phyloP scores from a whole-genome alignment of 2,797 vertebrate genomes.

The Gobio occitaniae region DNA sequence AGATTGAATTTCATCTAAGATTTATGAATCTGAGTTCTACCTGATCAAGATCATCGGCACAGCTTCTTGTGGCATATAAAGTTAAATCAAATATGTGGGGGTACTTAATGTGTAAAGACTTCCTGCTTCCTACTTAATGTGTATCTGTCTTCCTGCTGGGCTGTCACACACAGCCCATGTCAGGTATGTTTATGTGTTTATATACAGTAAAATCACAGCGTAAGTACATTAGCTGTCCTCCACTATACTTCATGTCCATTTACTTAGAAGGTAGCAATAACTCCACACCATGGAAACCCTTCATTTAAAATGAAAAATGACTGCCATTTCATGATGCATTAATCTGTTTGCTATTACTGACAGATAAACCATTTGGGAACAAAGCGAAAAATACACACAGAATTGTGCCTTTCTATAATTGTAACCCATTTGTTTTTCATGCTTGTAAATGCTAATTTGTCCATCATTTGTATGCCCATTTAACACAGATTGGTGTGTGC shows the following conservation, averaged over 20 bases:
- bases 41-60: background rate
- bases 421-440: slow-evolving; percentile 65
- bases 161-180: background rate
- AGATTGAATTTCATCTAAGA: background rate
- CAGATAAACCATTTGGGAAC: background rate
- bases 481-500: slow-evolving; percentile 61
- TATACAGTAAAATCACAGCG: background rate
- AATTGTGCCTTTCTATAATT: slow-evolving; percentile 20
- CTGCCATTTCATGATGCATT: background rate
- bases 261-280: background rate
- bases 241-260: background rate
- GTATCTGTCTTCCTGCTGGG: background rate
- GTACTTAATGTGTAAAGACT: background rate
- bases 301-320: slow-evolving; percentile 1
- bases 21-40: background rate
- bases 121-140: too few species aligned
- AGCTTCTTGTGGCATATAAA: background rate
- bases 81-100: background rate
- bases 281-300: background rate
- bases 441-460: slow-evolving; percentile 76
- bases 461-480: slow-evolving; percentile 70
- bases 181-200: slow-evolving; percentile 7
- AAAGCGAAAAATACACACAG: slow-evolving; percentile 8
- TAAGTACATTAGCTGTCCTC: background rate
- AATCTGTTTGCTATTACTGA: background rate